These are phyloP conservation scores for Drosophila gunungcola DNA, from an alignment of 1,140 invertebrate species.

Conservation along the genomic window DNA sequence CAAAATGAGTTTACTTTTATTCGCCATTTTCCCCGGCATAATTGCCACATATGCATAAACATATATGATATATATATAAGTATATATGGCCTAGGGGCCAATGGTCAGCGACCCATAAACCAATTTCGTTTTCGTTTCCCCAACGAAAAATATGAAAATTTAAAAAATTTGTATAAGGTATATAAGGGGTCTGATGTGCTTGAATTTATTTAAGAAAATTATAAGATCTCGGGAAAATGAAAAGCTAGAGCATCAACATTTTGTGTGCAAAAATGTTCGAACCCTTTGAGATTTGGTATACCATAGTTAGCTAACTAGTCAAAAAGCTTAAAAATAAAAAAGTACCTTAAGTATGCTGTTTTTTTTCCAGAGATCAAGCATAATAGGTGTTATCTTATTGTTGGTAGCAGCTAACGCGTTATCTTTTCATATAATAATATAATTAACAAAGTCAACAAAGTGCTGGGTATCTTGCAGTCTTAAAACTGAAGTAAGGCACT, in stretches of 20 bases:
- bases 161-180: neutral
- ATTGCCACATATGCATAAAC: conserved; percentile 44
- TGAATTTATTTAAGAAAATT: too few species aligned
- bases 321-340: too few species aligned
- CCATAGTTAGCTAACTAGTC: too few species aligned
- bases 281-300: too few species aligned
- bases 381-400: neutral
- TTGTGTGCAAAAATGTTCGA: too few species aligned
- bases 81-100: conserved; percentile 29
- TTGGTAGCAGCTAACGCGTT: neutral
- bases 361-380: too few species aligned
- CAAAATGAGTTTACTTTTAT: conserved; percentile 25
- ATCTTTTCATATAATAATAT: conserved; percentile 3
- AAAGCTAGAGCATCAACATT: neutral
- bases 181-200: neutral
- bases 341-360: too few species aligned
- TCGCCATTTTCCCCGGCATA: conserved; percentile 31
- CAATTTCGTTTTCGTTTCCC: conserved; percentile 28
- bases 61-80: neutral
- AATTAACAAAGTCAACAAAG: neutral
- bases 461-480: conserved; percentile 8
- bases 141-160: conserved; percentile 20
- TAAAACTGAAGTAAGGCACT: neutral
- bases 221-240: neutral
- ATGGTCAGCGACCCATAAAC: conserved; percentile 50